These are phyloP conservation scores for Dorcus hopei DNA, from an alignment of 2,888 invertebrate genomes.

Conservation along the genomic window DNA sequence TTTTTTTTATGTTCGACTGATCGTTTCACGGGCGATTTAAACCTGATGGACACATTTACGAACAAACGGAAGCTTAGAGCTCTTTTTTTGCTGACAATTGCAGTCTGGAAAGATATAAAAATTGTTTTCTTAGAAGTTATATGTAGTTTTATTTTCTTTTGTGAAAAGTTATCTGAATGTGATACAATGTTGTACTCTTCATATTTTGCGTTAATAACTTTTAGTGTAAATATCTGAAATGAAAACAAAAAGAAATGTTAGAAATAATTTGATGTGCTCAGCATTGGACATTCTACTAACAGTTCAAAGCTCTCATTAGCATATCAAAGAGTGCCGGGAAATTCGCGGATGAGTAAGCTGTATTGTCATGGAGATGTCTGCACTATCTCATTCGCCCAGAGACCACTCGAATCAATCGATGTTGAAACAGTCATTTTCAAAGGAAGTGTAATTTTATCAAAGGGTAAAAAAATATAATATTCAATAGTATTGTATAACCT, in stretches of 20 bases:
- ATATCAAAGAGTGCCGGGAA: slow-evolving; percentile 42
- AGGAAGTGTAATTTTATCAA: background rate
- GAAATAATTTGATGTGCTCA: slow-evolving; percentile 17
- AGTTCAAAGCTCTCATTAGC: slow-evolving; percentile 40
- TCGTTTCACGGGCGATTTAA: slow-evolving; percentile 36
- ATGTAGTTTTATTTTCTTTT: too few species aligned
- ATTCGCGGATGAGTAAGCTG: slow-evolving; percentile 37
- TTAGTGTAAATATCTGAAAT: too few species aligned
- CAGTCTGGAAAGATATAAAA: too few species aligned
- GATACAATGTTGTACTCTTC: too few species aligned
- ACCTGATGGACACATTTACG: slow-evolving; percentile 36
- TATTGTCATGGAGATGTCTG: slow-evolving; percentile 43
- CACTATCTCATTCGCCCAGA: slow-evolving; percentile 34
- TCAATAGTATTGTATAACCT: too few species aligned
- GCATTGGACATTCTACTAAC: slow-evolving; percentile 16
- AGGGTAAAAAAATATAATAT: too few species aligned
- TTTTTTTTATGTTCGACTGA: slow-evolving; percentile 36
- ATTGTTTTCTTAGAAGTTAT: too few species aligned
- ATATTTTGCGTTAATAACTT: too few species aligned
- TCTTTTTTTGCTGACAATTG: background rate
- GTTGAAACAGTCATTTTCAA: slow-evolving; percentile 7
- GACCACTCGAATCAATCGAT: slow-evolving; percentile 11
- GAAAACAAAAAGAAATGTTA: too few species aligned
- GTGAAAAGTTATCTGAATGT: too few species aligned
- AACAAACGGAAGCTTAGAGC: slow-evolving; percentile 28